Evolutionary conservation across 2,113 vertebrate genomes (phyloP), one percentile per base, ranked within the genome.

Genomic region (cattle (Bos taurus)): DNA sequence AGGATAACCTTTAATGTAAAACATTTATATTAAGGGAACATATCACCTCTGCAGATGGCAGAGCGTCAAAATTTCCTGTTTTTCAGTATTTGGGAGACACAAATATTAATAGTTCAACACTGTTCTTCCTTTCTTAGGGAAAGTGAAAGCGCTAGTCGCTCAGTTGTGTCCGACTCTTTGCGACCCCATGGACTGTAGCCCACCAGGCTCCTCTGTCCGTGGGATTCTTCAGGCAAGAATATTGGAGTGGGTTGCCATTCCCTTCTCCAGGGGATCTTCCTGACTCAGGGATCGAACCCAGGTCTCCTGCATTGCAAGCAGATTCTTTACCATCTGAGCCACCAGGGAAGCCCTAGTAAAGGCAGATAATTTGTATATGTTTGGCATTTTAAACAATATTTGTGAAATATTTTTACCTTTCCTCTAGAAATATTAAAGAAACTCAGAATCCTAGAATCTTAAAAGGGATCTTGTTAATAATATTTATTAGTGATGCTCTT

Each of bases 31-130:
- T 99, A 89, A 99, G 99, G 5, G 99, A 99, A 43, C 98, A 99
- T 89, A 99, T 98, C 83, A 99, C 99, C 97, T 99, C 99, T 77
- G 99, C 99, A 3, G 99, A 99, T 2, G 99, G 98, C 77, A 99
- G 98, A 0, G 98, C 99, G 86, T 99, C 99, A 0, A 99, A 98
- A 94, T 98, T 96, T 60, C 99, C 99, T 88, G 98, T 97, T 97
- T 99, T 99, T 95, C 98, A 98, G 71, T 99, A 99, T 80, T 98
- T 67, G 50, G 98, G 98, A 43, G 99, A 99, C 96, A 99, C 99
- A 57, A 99, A 99, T 60, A 99, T 23, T 40, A 71, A 71, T 6
- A 40, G 98, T 97, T 99, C 99, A 40, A 99, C 98, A 92, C 99
- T 99, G 95, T 99, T 99, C 98, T 99, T 99, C 98, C 99, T 99